Conservation (phyloP, 2,113 vertebrate genomes). For the Pavo muticus region DNA sequence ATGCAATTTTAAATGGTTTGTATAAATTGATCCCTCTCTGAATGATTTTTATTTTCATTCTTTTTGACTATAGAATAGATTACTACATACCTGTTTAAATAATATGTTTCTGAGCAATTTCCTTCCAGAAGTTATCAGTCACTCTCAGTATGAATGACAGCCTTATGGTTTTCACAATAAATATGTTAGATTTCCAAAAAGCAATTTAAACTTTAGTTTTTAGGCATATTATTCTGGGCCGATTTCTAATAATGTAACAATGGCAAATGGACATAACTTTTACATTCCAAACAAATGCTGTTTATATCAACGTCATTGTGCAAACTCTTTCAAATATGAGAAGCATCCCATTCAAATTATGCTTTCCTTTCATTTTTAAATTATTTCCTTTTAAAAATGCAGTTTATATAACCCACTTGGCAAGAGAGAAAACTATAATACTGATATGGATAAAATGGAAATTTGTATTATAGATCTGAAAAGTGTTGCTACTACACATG, state of each 20-base stretch:
- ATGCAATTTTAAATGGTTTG: slow-evolving; percentile 46
- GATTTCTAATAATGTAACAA: neutral
- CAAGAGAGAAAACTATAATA: neutral
- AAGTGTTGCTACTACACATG: neutral
- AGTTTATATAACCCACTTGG: neutral
- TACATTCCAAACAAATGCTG: neutral
- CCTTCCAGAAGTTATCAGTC: slow-evolving; percentile 12
- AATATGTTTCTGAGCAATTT: slow-evolving; percentile 41
- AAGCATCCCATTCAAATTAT: slow-evolving; percentile 6
- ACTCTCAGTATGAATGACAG: slow-evolving; percentile 21
- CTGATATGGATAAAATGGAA: slow-evolving; percentile 3
- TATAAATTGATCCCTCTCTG: neutral
- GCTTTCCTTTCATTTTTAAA: slow-evolving; percentile 9
- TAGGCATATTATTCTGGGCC: neutral
- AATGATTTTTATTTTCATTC: slow-evolving; percentile 27
- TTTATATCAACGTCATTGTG: slow-evolving; percentile 10
- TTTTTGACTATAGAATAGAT: slow-evolving; percentile 22
- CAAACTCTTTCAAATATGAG: slow-evolving; percentile 5
- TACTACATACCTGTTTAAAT: slow-evolving; percentile 40
- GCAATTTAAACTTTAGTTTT: neutral
- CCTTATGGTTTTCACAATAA: slow-evolving; percentile 6
- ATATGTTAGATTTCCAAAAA: slow-evolving; percentile 8
- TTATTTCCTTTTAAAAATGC: neutral
- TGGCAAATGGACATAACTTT: neutral
- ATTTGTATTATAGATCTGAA: neutral